These are phyloP conservation scores for Trichogramma dendrolimi DNA, from an alignment of 2,888 invertebrate genomes.

Conservation along the genomic window DNA sequence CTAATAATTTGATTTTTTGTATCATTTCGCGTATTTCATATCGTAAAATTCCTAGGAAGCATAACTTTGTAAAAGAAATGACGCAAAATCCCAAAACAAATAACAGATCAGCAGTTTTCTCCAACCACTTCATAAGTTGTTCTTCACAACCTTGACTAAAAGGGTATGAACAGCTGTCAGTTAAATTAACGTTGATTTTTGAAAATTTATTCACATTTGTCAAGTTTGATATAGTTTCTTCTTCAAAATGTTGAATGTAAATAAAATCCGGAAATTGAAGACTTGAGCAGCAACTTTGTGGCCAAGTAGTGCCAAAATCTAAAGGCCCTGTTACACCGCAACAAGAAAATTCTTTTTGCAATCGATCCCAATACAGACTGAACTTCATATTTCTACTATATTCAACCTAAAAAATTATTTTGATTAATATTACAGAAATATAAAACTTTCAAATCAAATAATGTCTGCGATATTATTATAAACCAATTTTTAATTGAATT, in stretches of 20 bases:
- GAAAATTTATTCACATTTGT: no score
- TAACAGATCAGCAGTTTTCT: slow-evolving; percentile 74
- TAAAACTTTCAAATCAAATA: no score
- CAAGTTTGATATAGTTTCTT: no score
- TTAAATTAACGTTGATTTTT: no score
- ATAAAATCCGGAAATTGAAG: background rate
- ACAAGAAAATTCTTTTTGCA: slow-evolving; percentile 72
- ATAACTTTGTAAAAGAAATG: slow-evolving; percentile 81
- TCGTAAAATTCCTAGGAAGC: slow-evolving; percentile 80
- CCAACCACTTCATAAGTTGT: slow-evolving; percentile 68
- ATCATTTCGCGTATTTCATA: slow-evolving; percentile 89
- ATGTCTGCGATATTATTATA: no score
- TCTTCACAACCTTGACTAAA: slow-evolving; percentile 65
- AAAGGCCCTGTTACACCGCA: slow-evolving; percentile 72
- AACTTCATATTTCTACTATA: slow-evolving; percentile 71
- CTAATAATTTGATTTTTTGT: slow-evolving; percentile 79
- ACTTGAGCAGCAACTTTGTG: slow-evolving; percentile 45
- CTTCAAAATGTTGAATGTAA: no score
- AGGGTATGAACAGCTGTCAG: slow-evolving; percentile 39
- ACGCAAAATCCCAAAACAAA: slow-evolving; percentile 83
- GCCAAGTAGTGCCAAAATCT: slow-evolving; percentile 45
- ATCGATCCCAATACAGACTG: slow-evolving; percentile 72
- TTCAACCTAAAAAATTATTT: slow-evolving; percentile 55
- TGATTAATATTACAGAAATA: no score
- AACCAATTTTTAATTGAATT: no score